phyloP scores from a whole-genome alignment of 2,888 invertebrate genomes.

The Euclidia mi region DNA sequence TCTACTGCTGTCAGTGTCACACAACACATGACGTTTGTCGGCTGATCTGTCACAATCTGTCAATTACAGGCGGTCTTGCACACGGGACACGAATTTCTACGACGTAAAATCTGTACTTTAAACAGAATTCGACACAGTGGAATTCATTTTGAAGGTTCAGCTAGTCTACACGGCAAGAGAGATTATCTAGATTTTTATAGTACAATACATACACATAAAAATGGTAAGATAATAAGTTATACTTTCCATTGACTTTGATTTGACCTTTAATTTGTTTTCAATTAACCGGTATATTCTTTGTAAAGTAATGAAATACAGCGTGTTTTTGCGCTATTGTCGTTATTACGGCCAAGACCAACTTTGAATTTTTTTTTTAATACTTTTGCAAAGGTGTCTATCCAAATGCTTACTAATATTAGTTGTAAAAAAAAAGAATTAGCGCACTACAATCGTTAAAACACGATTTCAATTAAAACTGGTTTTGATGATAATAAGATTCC shows the following conservation, averaged over 20 bases:
- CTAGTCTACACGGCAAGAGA: slow-evolving; percentile 20
- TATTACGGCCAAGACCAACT: too few species aligned
- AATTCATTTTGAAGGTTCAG: slow-evolving; percentile 18
- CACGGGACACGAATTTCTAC: slow-evolving; percentile 16
- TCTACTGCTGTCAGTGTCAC: too few species aligned
- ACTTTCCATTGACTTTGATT: slow-evolving; percentile 78
- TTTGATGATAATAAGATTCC: too few species aligned
- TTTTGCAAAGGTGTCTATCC: too few species aligned
- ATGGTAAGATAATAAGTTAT: slow-evolving; percentile 73
- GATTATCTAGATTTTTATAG: not conserved
- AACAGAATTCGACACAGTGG: slow-evolving; percentile 24
- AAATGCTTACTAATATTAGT: too few species aligned
- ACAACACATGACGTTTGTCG: slow-evolving; percentile 10
- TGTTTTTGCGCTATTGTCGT: not conserved
- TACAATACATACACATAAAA: slow-evolving; percentile 22
- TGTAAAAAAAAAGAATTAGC: too few species aligned
- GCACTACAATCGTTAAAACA: too few species aligned
- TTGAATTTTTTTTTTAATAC: too few species aligned
- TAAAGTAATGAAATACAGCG: not conserved
- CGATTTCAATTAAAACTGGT: too few species aligned
- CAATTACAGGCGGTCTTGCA: slow-evolving; percentile 11
- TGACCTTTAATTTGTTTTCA: slow-evolving; percentile 70
- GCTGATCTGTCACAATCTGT: slow-evolving; percentile 9
- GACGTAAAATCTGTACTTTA: slow-evolving; percentile 23
- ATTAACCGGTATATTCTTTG: slow-evolving; percentile 5